Evolutionary conservation across 2,113 vertebrate species (phyloP).

Genomic region (Phyllostomus hastatus): DNA sequence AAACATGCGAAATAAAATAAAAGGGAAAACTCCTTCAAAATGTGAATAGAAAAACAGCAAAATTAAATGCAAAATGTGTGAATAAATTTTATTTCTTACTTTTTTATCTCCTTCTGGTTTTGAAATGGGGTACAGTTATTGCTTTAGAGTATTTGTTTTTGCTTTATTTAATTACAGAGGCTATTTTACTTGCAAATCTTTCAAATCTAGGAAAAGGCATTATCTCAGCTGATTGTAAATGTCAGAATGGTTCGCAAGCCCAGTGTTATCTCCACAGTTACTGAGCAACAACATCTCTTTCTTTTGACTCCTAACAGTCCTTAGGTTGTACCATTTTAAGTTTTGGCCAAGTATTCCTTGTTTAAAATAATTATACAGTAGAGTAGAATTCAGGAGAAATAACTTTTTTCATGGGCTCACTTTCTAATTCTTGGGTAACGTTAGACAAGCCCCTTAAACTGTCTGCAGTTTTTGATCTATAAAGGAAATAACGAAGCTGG

Average conservation of each 20-base stretch:
- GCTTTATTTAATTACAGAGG: background rate
- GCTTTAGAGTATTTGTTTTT: constrained; percentile 1
- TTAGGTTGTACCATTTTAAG: background rate
- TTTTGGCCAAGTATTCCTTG: background rate
- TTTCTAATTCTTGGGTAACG: background rate
- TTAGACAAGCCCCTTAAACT: background rate
- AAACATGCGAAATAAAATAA: background rate
- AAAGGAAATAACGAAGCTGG: constrained; percentile 18
- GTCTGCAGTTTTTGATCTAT: background rate
- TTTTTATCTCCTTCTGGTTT: background rate
- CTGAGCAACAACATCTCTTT: background rate
- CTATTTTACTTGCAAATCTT: background rate
- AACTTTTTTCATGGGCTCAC: background rate
- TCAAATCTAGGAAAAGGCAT: background rate
- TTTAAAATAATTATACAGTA: background rate
- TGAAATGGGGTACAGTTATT: background rate
- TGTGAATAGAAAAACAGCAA: background rate
- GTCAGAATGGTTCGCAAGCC: background rate
- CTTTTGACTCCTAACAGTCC: background rate
- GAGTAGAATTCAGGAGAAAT: background rate
- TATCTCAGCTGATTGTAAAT: background rate
- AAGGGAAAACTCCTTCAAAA: background rate
- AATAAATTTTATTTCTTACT: background rate
- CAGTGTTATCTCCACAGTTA: background rate
- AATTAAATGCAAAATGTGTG: background rate